A percentile compares a stretch with the other conserved stretches of the same genome.
phyloP scores from a whole-genome alignment of 2,113 vertebrate genomes.

The Puma concolor region DNA sequence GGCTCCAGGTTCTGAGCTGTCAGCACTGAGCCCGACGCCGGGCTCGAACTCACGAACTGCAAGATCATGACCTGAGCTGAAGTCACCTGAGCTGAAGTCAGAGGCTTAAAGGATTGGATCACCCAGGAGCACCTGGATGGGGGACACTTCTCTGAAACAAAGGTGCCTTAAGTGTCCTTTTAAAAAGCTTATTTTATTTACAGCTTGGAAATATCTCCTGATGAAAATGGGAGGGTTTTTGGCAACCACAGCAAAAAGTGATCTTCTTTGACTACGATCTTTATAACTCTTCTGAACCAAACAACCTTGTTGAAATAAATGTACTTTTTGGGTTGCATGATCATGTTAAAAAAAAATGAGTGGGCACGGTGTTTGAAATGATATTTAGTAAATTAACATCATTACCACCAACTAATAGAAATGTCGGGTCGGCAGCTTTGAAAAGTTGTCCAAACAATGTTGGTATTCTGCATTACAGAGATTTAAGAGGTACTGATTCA shows the following conservation, averaged over 20 bases:
- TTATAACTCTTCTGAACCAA: not conserved
- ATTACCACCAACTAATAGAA: not conserved
- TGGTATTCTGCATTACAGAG: not conserved
- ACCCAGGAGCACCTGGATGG: not conserved
- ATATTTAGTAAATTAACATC: constrained; percentile 18
- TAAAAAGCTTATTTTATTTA: constrained; percentile 16
- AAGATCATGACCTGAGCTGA: too few relatives aligned
- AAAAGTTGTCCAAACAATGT: not conserved
- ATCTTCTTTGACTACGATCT: not conserved
- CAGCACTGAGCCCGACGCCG: too few relatives aligned
- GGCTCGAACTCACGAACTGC: too few relatives aligned
- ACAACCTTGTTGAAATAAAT: not conserved
- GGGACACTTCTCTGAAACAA: not conserved
- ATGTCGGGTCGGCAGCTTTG: not conserved
- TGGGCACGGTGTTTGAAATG: not conserved
- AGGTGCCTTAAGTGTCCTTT: not conserved
- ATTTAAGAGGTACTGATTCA: not conserved
- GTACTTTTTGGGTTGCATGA: not conserved
- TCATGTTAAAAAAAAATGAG: not conserved
- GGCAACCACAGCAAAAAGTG: not conserved
- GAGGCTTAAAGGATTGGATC: too few relatives aligned
- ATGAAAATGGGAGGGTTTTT: constrained; percentile 17
- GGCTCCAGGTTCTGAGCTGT: too few relatives aligned
- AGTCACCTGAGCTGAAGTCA: too few relatives aligned
- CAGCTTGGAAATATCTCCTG: not conserved